Conservation (phyloP, 1,140 invertebrate species). For the Achroia grisella region DNA sequence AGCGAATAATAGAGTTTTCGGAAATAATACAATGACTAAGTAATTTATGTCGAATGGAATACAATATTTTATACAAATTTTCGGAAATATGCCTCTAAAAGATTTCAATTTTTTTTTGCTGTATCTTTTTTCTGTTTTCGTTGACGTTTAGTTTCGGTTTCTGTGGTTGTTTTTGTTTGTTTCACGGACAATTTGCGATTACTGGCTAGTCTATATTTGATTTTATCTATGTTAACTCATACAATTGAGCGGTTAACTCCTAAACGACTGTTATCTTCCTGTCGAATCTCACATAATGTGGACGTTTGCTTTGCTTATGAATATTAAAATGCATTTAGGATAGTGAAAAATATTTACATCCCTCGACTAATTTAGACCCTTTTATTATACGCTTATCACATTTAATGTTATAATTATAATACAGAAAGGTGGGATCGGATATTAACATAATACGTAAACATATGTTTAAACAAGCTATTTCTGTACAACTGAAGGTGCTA, state of each 20-base stretch:
- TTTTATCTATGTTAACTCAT: constrained; percentile 36
- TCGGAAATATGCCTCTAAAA: constrained; percentile 46
- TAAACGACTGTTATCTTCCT: constrained; percentile 51
- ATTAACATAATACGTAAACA: not conserved
- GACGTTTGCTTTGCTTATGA: constrained; percentile 56
- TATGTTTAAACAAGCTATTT: no score
- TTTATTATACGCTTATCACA: constrained; percentile 15
- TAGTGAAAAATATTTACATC: constrained; percentile 37
- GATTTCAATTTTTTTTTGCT: constrained; percentile 33
- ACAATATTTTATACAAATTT: constrained; percentile 61
- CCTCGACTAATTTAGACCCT: constrained; percentile 40
- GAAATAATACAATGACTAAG: constrained; percentile 66
- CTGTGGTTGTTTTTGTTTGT: constrained; percentile 56
- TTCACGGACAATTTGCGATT: constrained; percentile 66
- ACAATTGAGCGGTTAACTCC: constrained; percentile 56
- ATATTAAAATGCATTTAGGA: constrained; percentile 44
- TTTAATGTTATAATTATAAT: not conserved
- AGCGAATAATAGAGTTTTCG: constrained; percentile 66
- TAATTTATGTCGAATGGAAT: constrained; percentile 63
- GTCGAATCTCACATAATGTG: constrained; percentile 51
- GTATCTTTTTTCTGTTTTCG: constrained; percentile 47
- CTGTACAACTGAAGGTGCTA: no score
- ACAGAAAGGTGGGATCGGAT: no score
- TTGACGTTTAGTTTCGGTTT: constrained; percentile 45
- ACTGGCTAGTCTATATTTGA: constrained; percentile 29